phyloP scores from a whole-genome alignment of 2,113 vertebrate species.

The Regulus satrapa region DNA sequence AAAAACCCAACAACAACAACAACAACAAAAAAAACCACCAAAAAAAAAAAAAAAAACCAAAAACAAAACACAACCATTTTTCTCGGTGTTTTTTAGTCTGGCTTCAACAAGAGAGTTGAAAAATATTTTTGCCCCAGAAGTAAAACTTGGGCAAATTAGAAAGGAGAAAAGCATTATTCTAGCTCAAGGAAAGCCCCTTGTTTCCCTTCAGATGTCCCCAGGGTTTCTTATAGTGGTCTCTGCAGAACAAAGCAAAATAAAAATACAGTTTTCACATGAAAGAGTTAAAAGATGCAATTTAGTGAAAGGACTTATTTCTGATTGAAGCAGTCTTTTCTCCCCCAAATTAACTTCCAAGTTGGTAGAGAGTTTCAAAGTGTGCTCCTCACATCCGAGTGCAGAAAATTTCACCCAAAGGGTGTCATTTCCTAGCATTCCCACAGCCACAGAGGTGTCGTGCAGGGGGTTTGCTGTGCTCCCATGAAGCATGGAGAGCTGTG shows the following conservation, averaged over 20 bases:
- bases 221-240: neutral
- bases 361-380: neutral
- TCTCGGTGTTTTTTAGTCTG: rapidly evolving
- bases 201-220: neutral
- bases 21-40: no score
- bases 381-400: rapidly evolving
- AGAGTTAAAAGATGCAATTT: neutral
- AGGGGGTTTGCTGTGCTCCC: neutral
- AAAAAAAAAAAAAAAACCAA: no score
- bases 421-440: neutral
- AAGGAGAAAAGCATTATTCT: neutral
- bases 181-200: neutral
- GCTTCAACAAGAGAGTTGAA: neutral
- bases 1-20: no score
- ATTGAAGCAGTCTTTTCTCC: neutral
- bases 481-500: rapidly evolving
- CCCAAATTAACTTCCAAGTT: neutral
- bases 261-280: neutral
- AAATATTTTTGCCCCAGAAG: neutral
- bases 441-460: neutral
- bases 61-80: no score
- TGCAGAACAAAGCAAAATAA: neutral
- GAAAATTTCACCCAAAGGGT: neutral
- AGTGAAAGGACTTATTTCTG: neutral
- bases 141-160: neutral